Conservation (phyloP, 2,113 vertebrate species). For the Heteronetta atricapilla region DNA sequence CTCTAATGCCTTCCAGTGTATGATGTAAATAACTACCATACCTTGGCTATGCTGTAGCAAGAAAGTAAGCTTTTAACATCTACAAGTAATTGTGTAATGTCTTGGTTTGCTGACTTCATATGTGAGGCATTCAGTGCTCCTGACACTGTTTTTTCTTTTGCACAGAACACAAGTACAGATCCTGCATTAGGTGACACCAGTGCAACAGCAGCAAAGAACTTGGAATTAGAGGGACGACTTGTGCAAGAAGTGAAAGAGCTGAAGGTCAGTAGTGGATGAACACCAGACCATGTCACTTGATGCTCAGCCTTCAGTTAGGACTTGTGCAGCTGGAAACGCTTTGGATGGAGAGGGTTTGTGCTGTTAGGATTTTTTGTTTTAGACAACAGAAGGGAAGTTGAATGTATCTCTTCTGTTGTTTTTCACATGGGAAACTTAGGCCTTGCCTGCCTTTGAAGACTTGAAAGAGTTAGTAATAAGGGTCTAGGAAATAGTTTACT, state of each 20-base stretch:
- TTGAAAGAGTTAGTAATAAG: background rate
- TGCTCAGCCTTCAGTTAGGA: background rate
- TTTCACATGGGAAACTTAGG: background rate
- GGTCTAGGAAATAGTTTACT: background rate
- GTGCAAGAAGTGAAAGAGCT: constrained; percentile 81
- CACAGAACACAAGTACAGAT: constrained; percentile 67
- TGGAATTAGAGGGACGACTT: constrained; percentile 81
- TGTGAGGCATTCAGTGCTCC: background rate
- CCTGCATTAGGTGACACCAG: constrained; percentile 27
- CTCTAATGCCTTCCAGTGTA: background rate
- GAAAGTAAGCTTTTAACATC: background rate
- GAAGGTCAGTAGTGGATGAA: constrained; percentile 79
- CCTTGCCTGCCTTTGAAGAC: background rate
- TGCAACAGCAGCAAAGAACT: constrained; percentile 22
- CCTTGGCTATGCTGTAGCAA: background rate
- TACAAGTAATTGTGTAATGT: accelerated
- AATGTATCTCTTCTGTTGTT: accelerated
- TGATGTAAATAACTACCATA: accelerated
- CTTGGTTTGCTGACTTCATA: background rate
- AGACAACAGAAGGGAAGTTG: background rate
- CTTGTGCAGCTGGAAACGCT: accelerated
- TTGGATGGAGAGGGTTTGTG: background rate
- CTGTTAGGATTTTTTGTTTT: background rate
- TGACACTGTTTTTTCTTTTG: background rate
- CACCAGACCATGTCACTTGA: background rate